Conservation (phyloP, 1,140 invertebrate species). For the Apis dorsata region DNA sequence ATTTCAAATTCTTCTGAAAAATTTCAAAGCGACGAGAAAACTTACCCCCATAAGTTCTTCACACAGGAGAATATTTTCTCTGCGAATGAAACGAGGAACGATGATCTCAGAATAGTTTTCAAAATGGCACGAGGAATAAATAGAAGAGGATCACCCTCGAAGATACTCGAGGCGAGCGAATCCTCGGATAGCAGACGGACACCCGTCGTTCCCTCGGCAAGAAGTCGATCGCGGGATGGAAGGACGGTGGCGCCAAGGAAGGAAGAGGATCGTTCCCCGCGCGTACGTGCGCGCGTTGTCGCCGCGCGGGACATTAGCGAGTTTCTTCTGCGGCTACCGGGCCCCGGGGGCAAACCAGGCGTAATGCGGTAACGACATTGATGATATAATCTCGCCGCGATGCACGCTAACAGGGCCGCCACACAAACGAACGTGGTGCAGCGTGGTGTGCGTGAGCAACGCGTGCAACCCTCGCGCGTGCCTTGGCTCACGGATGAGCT, state of each 20-base stretch:
- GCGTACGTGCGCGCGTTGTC: slow-evolving; percentile 45
- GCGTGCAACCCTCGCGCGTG: slow-evolving; percentile 59
- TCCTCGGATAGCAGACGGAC: slow-evolving; percentile 15
- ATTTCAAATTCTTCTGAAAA: too few relatives aligned
- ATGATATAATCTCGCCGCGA: slow-evolving; percentile 73
- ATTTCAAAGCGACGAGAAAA: too few relatives aligned
- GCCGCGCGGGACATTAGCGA: slow-evolving; percentile 58
- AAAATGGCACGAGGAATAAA: not conserved
- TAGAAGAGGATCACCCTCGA: not conserved
- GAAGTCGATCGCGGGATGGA: slow-evolving; percentile 32
- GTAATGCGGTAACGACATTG: slow-evolving; percentile 76
- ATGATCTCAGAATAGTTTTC: not conserved
- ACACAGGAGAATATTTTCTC: not conserved
- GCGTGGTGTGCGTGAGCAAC: slow-evolving; percentile 32
- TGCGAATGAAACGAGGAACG: too few relatives aligned
- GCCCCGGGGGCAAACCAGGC: slow-evolving; percentile 61
- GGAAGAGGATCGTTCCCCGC: slow-evolving; percentile 18
- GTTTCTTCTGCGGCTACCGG: slow-evolving; percentile 51
- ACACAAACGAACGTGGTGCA: slow-evolving; percentile 18
- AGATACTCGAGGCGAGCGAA: slow-evolving; percentile 17
- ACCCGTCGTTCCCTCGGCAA: slow-evolving; percentile 28
- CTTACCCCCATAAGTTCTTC: too few relatives aligned
- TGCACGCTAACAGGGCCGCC: slow-evolving; percentile 25
- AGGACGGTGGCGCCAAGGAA: slow-evolving; percentile 26
- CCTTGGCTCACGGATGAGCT: slow-evolving; percentile 67